Base-by-base conservation (phyloP, 2,888 invertebrate genomes). In the Meliscaeva auricollis region DNA sequence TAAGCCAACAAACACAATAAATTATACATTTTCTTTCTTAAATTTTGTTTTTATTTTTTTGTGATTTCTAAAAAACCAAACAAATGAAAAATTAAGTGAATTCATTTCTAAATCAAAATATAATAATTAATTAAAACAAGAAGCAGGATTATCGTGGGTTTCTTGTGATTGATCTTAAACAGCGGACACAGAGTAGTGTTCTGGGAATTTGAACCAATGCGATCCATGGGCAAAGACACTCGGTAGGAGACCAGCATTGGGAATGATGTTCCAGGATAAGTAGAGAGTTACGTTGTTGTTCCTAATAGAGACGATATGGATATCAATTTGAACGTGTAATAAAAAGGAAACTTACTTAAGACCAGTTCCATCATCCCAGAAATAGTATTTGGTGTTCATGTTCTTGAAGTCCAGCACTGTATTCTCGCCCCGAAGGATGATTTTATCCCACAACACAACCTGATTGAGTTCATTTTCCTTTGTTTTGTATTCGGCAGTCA, bases 281-380 rank as follows among this genome's bases (percentile, higher is more conserved):
- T 96, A 96, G 77, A 99, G 93, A 0, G 98, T 98, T 13, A 99
- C 96, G 91, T 99, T 99, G 93, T 99, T 98, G 77, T 95, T 97
- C 91, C 97, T 98, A 94, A 81, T 95, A 87, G 74, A 32, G 79
- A 9, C 3, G 9, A 1, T 9, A 9, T 11, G 38, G 13, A 1
- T 11, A 1, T 38, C 6, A 38, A 38, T 38, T 13, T 11, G 1
- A 38, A 11, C 13, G 35, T 6, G 0, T 1, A 8, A 8, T 6
- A 11, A 3, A 9, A 48, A 11, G 32, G 8, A 44, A 41, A 93
- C 94, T 94, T 94, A 98, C 97, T 95, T 97, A 66, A 99, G 94
- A 89, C 99, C 98, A 93, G 97, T 97, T 82, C 99, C 99, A 93
- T 99, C 99, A 94, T 99, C 99, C 97, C 98, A 98, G 93, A 99